Conservation (phyloP, 2,797 vertebrate genomes). For the Rhyacichthys aspro region DNA sequence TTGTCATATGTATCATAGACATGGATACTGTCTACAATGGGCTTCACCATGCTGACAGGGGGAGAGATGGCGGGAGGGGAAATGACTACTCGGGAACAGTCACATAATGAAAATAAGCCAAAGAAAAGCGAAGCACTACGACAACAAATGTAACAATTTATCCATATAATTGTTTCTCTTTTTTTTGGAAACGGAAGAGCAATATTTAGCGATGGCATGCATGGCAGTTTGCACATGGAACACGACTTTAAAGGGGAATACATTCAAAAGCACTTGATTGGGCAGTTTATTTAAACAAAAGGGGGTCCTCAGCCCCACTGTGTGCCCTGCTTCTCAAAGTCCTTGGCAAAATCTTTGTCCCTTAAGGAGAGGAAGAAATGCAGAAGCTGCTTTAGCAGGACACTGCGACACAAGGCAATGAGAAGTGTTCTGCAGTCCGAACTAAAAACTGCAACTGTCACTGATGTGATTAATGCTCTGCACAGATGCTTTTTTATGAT, state of each 20-base stretch:
- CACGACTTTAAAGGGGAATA: conserved; percentile 95
- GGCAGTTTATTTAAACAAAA: conserved; percentile 62
- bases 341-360: conserved; percentile 67
- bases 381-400: conserved; percentile 56
- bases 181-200: conserved; percentile 83
- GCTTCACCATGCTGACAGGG: conserved; percentile 89
- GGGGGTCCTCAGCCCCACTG: conserved; percentile 40
- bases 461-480: conserved; percentile 47
- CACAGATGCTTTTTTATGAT: conserved; percentile 49
- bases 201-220: conserved; percentile 94
- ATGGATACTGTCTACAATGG: conserved; percentile 88
- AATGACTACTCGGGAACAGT: conserved; percentile 86
- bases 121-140: conserved; percentile 88
- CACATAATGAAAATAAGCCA: conserved; percentile 85
- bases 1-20: conserved; percentile 84
- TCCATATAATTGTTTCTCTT: conserved; percentile 70
- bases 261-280: conserved; percentile 78
- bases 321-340: conserved; percentile 47
- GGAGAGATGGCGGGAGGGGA: conserved; percentile 86
- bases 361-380: conserved; percentile 64
- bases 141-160: conserved; percentile 93
- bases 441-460: conserved; percentile 56
- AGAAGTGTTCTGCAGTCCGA: conserved; percentile 80
- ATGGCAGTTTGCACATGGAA: conserved; percentile 93
- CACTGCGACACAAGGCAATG: conserved; percentile 58